Percentiles rank a stretch among this genome's conserved stretches.
Conservation (phyloP, 2,888 invertebrate genomes). For the Pedicia rivosa region DNA sequence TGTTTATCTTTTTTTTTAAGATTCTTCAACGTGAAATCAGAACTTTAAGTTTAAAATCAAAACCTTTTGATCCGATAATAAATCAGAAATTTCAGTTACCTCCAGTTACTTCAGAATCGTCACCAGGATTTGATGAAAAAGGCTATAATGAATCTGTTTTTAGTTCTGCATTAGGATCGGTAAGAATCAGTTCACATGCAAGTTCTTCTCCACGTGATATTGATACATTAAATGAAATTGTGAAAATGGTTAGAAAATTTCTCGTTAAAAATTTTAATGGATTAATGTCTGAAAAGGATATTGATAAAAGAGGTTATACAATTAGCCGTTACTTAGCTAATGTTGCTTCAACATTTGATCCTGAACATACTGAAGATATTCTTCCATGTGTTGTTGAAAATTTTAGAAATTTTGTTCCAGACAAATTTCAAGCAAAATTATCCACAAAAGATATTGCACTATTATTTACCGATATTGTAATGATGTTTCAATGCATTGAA, state of each 20-base stretch:
- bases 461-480: slow-evolving; percentile 23
- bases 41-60: slow-evolving; percentile 23
- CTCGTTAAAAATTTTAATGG: slow-evolving; percentile 19
- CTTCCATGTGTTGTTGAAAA: slow-evolving; percentile 22
- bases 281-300: slow-evolving; percentile 18
- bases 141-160: slow-evolving; percentile 12
- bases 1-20: slow-evolving; percentile 12
- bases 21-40: slow-evolving; percentile 26
- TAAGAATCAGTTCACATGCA: slow-evolving; percentile 13
- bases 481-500: slow-evolving; percentile 20
- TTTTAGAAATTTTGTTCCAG: slow-evolving; percentile 22
- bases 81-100: slow-evolving; percentile 7
- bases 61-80: slow-evolving; percentile 19
- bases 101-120: slow-evolving; percentile 6
- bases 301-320: slow-evolving; percentile 22
- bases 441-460: slow-evolving; percentile 19
- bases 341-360: slow-evolving; percentile 24
- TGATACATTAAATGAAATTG: slow-evolving; percentile 22
- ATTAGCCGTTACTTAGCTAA: slow-evolving; percentile 24
- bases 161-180: slow-evolving; percentile 18
- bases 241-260: slow-evolving; percentile 22
- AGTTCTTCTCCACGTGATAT: slow-evolving; percentile 13
- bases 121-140: slow-evolving; percentile 14
- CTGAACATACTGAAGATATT: slow-evolving; percentile 22
- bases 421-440: slow-evolving; percentile 22